Conservation (phyloP, 2,888 invertebrate species). For the Diaperis boleti region DNA sequence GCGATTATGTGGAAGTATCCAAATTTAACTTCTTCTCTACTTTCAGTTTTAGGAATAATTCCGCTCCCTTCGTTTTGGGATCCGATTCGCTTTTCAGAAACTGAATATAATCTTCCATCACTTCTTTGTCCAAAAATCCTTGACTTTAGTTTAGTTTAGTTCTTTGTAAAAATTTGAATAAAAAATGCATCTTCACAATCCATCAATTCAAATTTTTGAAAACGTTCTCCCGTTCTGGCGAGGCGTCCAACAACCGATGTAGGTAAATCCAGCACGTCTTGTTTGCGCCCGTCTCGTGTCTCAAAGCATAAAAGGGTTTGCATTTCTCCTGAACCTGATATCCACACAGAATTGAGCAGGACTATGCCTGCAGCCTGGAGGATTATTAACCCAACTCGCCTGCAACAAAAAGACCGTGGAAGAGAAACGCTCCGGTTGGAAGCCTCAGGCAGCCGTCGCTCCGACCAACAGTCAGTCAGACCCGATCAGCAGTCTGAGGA, state of each 20-base stretch:
- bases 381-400: slow-evolving; percentile 62
- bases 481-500: slow-evolving; percentile 50
- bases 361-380: slow-evolving; percentile 57
- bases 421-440: slow-evolving; percentile 56
- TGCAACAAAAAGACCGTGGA: slow-evolving; percentile 59
- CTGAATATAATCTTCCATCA: no score
- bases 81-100: no score
- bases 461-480: slow-evolving; percentile 51
- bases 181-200: no score
- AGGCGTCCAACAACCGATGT: slow-evolving; percentile 23
- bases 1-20: no score
- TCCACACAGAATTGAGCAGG: slow-evolving; percentile 53
- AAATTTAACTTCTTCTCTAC: no score
- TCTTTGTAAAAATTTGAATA: no score
- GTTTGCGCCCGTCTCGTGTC: slow-evolving; percentile 57
- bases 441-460: slow-evolving; percentile 55
- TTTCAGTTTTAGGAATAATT: no score
- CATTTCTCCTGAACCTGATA: slow-evolving; percentile 61
- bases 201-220: no score
- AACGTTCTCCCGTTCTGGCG: background rate
- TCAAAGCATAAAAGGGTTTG: slow-evolving; percentile 60
- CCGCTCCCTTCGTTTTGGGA: no score
- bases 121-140: no score
- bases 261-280: slow-evolving; percentile 53
- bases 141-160: no score